phyloP scores from a whole-genome alignment of 2,888 invertebrate species.

The Gymnocheta viridis region DNA sequence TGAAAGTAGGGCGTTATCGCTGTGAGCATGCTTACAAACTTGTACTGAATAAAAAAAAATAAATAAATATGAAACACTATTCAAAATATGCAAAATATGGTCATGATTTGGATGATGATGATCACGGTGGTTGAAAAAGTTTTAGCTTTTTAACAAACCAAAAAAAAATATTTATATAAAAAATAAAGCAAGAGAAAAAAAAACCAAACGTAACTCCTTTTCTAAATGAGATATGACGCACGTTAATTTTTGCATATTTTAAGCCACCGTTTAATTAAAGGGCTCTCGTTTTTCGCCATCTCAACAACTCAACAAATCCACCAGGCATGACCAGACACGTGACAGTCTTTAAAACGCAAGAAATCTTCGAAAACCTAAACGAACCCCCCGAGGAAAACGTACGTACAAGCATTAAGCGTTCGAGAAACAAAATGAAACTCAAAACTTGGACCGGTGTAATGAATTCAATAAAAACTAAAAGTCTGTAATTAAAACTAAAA shows the following conservation, averaged over 20 bases:
- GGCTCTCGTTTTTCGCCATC: conserved; percentile 45
- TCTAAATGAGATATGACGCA: conserved; percentile 79
- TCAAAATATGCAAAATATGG: conserved; percentile 63
- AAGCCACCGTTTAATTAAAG: conserved; percentile 82
- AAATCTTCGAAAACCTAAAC: neutral
- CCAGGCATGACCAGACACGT: conserved; percentile 35
- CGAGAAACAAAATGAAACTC: neutral
- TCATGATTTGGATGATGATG: neutral
- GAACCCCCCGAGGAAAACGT: neutral
- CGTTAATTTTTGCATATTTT: conserved; percentile 81
- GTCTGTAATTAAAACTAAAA: conserved; percentile 24
- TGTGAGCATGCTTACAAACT: conserved; percentile 58
- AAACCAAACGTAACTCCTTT: conserved; percentile 66
- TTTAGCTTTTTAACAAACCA: conserved; percentile 16
- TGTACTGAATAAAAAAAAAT: conserved; percentile 8
- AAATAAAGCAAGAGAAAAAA: conserved; percentile 16
- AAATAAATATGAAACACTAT: conserved; percentile 19
- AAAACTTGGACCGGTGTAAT: conserved; percentile 44
- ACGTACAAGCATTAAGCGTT: too few species aligned
- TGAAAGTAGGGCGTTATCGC: conserved; percentile 80
- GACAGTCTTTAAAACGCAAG: conserved; percentile 3
- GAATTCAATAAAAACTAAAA: neutral
- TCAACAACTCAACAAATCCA: neutral
- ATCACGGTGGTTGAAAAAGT: neutral
- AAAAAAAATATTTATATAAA: too few species aligned